Percentiles rank a stretch among this genome's conserved stretches.
phyloP scores from a whole-genome alignment of 2,797 vertebrate species.

The Crypturellus tataupa region DNA sequence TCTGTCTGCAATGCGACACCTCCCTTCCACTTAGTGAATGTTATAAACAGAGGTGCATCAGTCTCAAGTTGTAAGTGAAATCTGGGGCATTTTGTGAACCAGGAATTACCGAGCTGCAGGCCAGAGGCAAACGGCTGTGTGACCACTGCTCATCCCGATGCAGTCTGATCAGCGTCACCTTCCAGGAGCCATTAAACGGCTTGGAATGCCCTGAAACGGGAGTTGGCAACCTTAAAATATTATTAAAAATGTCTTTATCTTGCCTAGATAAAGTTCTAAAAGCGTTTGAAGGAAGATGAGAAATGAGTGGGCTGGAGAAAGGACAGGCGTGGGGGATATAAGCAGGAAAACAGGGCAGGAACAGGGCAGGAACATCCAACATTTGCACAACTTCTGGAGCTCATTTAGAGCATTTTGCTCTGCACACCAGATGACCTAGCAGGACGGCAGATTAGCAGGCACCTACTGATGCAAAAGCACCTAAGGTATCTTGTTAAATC shows the following conservation, averaged over 20 bases:
- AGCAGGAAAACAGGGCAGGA: not conserved
- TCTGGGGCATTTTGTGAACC: not conserved
- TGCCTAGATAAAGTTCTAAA: not conserved
- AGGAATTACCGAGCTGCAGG: not conserved
- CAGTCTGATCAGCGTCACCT: not conserved
- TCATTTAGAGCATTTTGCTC: not conserved
- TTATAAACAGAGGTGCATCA: not conserved
- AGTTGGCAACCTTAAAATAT: not conserved
- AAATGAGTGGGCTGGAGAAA: rapidly evolving
- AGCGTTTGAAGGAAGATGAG: not conserved
- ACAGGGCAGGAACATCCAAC: not conserved
- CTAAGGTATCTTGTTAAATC: not conserved
- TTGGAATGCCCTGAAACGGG: not conserved
- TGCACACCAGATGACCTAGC: not conserved
- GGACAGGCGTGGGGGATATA: not conserved
- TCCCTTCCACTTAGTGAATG: not conserved
- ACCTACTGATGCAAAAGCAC: not conserved
- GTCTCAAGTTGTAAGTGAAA: not conserved
- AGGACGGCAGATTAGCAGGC: not conserved
- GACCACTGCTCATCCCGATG: not conserved
- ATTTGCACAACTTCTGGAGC: not conserved
- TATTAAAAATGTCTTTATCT: not conserved
- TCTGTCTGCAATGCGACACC: not conserved
- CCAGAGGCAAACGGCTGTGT: not conserved
- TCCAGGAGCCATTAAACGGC: not conserved